phyloP scores from a whole-genome alignment of 2,888 invertebrate genomes.

The Drosophila paramelanica region DNA sequence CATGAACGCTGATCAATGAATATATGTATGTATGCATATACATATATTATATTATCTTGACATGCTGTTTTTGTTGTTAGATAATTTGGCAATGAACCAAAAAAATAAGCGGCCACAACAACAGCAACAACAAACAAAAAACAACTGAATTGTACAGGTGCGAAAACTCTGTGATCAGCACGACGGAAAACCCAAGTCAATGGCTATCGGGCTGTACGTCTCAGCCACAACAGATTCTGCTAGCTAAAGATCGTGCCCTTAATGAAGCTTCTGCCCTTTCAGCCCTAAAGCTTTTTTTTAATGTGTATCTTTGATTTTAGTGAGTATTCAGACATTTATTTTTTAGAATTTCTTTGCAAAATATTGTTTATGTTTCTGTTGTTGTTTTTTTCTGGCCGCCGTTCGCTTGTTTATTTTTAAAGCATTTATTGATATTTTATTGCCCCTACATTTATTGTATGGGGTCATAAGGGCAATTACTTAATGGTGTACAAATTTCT shows the following conservation, averaged over 20 bases:
- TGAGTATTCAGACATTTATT: not conserved
- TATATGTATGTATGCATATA: not conserved
- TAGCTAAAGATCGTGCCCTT: slow-evolving; percentile 25
- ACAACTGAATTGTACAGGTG: slow-evolving; percentile 72
- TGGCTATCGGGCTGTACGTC: not conserved
- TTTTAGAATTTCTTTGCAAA: slow-evolving; percentile 11
- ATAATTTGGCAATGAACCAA: slow-evolving; percentile 78
- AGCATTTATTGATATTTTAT: slow-evolving; percentile 20
- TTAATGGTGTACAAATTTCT: not conserved
- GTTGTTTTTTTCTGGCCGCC: slow-evolving; percentile 19
- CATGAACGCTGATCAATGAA: slow-evolving; percentile 43
- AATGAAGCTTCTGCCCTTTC: slow-evolving; percentile 1
- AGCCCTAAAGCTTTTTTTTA: slow-evolving; percentile 12
- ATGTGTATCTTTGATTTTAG: not conserved
- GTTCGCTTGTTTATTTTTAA: slow-evolving; percentile 47
- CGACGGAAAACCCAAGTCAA: slow-evolving; percentile 31
- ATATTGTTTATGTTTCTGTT: slow-evolving; percentile 7
- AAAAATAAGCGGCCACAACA: slow-evolving; percentile 42
- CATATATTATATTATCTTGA: slow-evolving; percentile 10
- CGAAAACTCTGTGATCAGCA: slow-evolving; percentile 77
- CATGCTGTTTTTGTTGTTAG: slow-evolving; percentile 29
- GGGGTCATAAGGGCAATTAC: slow-evolving; percentile 7
- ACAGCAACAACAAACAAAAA: slow-evolving; percentile 30
- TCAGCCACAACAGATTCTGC: slow-evolving; percentile 1
- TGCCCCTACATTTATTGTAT: slow-evolving; percentile 3